Conservation (phyloP, 2,797 vertebrate genomes). For the Cossypha dichroa region DNA sequence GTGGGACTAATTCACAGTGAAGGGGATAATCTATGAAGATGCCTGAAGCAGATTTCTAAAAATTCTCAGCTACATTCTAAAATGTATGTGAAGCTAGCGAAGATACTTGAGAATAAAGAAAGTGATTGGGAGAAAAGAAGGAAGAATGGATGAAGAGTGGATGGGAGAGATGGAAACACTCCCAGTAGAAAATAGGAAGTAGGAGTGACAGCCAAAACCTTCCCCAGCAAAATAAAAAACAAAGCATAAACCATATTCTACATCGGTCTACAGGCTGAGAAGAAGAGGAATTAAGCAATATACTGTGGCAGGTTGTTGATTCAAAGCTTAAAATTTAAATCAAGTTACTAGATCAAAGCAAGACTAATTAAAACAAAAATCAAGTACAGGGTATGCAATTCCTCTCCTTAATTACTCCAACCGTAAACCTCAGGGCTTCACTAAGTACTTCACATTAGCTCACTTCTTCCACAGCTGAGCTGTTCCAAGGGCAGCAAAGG, state of each 20-base stretch:
- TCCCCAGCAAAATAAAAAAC: not conserved
- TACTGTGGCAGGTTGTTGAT: constrained; percentile 20
- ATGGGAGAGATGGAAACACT: not conserved
- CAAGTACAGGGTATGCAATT: constrained; percentile 40
- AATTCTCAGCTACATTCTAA: not conserved
- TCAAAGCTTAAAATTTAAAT: constrained; percentile 51
- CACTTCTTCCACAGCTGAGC: constrained; percentile 52
- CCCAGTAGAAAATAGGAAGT: not conserved
- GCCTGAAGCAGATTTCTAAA: not conserved
- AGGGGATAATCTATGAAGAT: not conserved
- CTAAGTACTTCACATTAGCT: constrained; percentile 52
- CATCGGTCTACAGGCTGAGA: not conserved
- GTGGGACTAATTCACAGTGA: not conserved
- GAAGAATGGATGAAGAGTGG: not conserved
- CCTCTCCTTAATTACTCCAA: constrained; percentile 55
- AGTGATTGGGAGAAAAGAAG: not conserved
- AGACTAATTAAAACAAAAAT: constrained; percentile 63
- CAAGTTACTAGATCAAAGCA: constrained; percentile 50
- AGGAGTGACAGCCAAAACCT: not conserved
- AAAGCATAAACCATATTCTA: constrained; percentile 2
- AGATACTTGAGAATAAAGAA: not conserved
- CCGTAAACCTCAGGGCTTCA: constrained; percentile 39
- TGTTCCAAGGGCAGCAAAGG: constrained; percentile 19
- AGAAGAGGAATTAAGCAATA: constrained; percentile 28
- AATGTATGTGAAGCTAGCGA: not conserved